These are phyloP conservation scores for Euzetes globulus DNA, from an alignment of 2,888 invertebrate genomes.

Conservation along the genomic window DNA sequence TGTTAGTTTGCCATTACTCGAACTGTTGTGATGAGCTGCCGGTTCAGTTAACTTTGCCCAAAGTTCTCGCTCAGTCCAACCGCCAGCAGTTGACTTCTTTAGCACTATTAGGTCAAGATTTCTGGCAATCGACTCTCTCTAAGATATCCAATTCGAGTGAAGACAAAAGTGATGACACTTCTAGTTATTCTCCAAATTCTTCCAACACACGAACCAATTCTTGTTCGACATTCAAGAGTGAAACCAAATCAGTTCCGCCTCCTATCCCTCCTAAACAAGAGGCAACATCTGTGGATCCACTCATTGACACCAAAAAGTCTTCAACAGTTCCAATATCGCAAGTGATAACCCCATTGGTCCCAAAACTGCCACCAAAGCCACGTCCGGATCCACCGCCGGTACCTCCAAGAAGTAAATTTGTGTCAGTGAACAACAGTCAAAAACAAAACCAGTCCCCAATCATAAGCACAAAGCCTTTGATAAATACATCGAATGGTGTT, in stretches of 20 bases:
- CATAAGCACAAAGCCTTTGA: background rate
- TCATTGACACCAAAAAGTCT: constrained; percentile 31
- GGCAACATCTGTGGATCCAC: background rate
- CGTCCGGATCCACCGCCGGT: constrained; percentile 18
- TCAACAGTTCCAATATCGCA: constrained; percentile 24
- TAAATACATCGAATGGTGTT: background rate
- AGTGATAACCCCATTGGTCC: background rate
- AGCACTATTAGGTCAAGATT: constrained; percentile 65
- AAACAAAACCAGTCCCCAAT: background rate
- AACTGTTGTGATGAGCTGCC: constrained; percentile 90
- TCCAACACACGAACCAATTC: background rate
- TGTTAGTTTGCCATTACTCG: constrained; percentile 85
- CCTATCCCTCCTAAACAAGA: constrained; percentile 38
- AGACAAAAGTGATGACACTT: constrained; percentile 15
- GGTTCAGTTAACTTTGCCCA: constrained; percentile 75
- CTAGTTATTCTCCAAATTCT: constrained; percentile 4
- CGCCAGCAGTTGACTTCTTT: constrained; percentile 82
- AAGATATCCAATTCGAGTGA: constrained; percentile 3
- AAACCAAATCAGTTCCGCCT: background rate
- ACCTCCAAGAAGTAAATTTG: constrained; percentile 25
- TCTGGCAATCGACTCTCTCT: constrained; percentile 45
- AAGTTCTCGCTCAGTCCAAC: constrained; percentile 74
- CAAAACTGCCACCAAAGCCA: constrained; percentile 4
- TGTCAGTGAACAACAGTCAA: background rate
- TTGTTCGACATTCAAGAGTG: constrained; percentile 12